Evolutionary conservation across 2,113 vertebrate genomes (phyloP).

Genomic region (Rhea pennata): DNA sequence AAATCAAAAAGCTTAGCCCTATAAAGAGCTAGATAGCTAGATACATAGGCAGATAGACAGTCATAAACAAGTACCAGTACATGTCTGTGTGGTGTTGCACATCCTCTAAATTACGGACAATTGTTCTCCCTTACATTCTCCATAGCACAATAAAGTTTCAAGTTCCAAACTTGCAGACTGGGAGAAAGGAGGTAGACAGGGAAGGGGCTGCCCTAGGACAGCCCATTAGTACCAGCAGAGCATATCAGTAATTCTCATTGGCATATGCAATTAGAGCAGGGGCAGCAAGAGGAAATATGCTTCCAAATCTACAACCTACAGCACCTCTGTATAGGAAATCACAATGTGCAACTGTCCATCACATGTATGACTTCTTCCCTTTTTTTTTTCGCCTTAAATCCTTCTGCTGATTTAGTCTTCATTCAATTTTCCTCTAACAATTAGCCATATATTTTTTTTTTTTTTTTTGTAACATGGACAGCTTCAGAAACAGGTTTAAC

Average conservation of each 20-base stretch:
- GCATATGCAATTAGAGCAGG: not conserved
- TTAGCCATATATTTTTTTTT: not conserved
- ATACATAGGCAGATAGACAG: not conserved
- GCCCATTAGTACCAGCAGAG: not conserved
- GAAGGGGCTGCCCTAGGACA: not conserved
- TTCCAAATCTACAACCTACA: rapidly evolving
- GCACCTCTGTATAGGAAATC: not conserved
- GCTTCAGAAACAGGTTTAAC: slow-evolving; percentile 54
- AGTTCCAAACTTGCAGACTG: not conserved
- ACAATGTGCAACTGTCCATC: not conserved
- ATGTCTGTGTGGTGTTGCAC: not conserved
- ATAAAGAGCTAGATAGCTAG: not conserved
- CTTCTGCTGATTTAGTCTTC: slow-evolving; percentile 12
- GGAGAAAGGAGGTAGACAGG: not conserved
- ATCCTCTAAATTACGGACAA: not conserved
- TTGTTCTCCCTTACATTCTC: not conserved
- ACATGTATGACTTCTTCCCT: too few relatives aligned
- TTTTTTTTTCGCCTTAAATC: not conserved
- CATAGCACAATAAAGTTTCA: not conserved
- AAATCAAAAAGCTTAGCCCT: not conserved
- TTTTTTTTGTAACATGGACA: not conserved
- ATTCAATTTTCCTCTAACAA: not conserved
- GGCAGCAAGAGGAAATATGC: not conserved
- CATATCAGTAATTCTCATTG: not conserved
- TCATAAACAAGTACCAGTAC: not conserved